Evolutionary conservation across 35 echinoderm and acorn worm genomes (phyloP).

Genomic region (Hemicentrotus pulcherrimus): DNA sequence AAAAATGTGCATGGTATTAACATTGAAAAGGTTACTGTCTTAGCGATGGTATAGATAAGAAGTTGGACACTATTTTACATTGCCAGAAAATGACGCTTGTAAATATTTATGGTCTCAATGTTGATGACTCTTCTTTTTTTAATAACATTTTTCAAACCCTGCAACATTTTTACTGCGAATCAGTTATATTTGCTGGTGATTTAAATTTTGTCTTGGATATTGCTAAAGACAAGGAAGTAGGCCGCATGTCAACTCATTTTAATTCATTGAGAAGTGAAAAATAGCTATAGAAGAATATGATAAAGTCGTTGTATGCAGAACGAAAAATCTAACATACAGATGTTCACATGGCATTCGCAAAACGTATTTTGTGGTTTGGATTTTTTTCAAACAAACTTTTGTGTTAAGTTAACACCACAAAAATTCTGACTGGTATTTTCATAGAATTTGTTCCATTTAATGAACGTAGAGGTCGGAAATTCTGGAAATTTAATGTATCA

Average conservation of each 20-base stretch:
- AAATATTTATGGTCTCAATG: constrained; percentile 51
- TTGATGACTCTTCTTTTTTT: constrained; percentile 42
- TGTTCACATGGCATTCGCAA: neutral
- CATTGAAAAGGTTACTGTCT: neutral
- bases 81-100: constrained; percentile 13
- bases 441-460: neutral
- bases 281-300: neutral
- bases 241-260: neutral
- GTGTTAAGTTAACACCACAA: neutral
- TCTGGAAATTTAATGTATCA: constrained; percentile 55
- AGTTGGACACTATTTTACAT: constrained; percentile 45
- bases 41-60: constrained; percentile 22
- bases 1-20: neutral
- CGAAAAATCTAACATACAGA: constrained; percentile 12
- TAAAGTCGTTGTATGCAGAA: constrained; percentile 34
- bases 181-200: constrained; percentile 46
- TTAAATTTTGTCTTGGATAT: neutral
- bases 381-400: constrained; percentile 41
- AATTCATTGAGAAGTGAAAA: neutral
- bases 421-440: constrained; percentile 39
- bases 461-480: constrained; percentile 26
- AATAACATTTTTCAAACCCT: neutral
- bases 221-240: constrained; percentile 40
- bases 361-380: constrained; percentile 44
- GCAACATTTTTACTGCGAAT: constrained; percentile 34